Base-by-base conservation (phyloP, 2,113 vertebrate species). In the Leucoraja erinaceus region DNA sequence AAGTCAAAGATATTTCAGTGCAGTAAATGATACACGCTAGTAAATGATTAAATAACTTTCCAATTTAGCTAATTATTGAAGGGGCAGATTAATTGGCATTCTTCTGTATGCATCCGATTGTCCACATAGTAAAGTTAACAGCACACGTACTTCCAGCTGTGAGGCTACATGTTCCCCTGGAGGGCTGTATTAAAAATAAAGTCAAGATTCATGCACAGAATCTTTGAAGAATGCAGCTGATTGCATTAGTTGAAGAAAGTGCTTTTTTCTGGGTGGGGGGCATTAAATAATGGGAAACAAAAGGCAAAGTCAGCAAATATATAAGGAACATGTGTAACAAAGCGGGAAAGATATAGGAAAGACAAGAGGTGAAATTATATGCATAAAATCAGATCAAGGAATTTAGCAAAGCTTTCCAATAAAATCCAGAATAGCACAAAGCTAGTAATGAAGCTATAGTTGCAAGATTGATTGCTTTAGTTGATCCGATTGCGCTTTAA, bases 21-120 rank as follows among this genome's bases (percentile, higher is more conserved):
- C 28, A 56, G 18, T 47, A 47, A 47, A 20, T 86, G 59, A n/a
- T 18, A 31, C 56, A 86, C 5, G n/a, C 12, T 16, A 63, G 83
- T 88, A 61, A 88, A 66, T 88, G 83, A 88, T 88, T 88, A 88
- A 88, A 63, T 66, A 63, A 63, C 83, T 31, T 88, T 66, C 83
- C 83, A 14, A 18, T 63, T 63, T 88, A 88, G 83, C 83, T 61
- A 63, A 88, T 63, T 88, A 88, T 66, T 88, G 63, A 66, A 31
- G 14, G n/a, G 28, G 10, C 59, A 16, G 16, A 88, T 88, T 63
- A 88, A 63, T 88, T 63, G 18, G 33, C 25, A 63, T 86, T 63
- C 83, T 6, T 63, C 10, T 59, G 54, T 12, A 20, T 59, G 79
- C 79, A 83, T 56, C 20, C 10, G 79, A 81, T 81, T 81, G 5